A percentile compares a stretch with the other conserved stretches of the same genome.
Evolutionary conservation across 2,113 vertebrate species (phyloP).

Genomic region (Apistogramma diplotaenia): DNA sequence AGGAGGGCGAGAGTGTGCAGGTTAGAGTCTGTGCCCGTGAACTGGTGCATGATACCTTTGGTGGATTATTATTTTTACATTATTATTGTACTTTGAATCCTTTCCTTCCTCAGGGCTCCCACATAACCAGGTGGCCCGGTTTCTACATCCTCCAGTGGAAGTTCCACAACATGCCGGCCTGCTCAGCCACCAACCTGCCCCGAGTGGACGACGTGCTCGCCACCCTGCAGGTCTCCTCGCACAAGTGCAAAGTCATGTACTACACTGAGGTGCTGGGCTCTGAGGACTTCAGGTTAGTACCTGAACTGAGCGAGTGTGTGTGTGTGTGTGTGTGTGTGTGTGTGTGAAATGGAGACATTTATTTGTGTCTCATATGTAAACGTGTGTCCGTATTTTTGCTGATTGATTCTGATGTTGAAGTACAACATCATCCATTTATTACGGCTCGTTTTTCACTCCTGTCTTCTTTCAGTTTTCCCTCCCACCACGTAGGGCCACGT

Average conservation of each 20-base stretch:
- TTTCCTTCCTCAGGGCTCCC: slow-evolving; percentile 83
- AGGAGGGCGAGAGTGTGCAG: slow-evolving; percentile 95
- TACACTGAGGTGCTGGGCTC: slow-evolving; percentile 96
- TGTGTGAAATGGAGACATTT: not conserved
- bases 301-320: not conserved
- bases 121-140: slow-evolving; percentile 95
- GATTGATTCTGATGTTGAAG: slow-evolving; percentile 10
- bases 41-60: not conserved
- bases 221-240: slow-evolving; percentile 92
- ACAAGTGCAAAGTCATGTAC: slow-evolving; percentile 99
- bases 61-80: fast-evolving
- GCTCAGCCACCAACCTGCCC: slow-evolving; percentile 89
- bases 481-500: slow-evolving; percentile 8
- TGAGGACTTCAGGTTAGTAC: slow-evolving; percentile 91
- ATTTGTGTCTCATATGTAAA: not conserved
- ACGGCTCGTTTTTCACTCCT: slow-evolving; percentile 32
- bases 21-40: slow-evolving; percentile 60
- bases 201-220: slow-evolving; percentile 96
- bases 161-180: slow-evolving; percentile 92
- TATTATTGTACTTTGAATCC: not conserved
- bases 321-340: not conserved
- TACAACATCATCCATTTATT: slow-evolving; percentile 20
- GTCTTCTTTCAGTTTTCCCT: slow-evolving; percentile 26
- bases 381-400: not conserved
- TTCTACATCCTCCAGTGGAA: slow-evolving; percentile 98